Evolutionary conservation across 1,140 invertebrate species (phyloP).

Genomic region (Panagrolaimus sp.): DNA sequence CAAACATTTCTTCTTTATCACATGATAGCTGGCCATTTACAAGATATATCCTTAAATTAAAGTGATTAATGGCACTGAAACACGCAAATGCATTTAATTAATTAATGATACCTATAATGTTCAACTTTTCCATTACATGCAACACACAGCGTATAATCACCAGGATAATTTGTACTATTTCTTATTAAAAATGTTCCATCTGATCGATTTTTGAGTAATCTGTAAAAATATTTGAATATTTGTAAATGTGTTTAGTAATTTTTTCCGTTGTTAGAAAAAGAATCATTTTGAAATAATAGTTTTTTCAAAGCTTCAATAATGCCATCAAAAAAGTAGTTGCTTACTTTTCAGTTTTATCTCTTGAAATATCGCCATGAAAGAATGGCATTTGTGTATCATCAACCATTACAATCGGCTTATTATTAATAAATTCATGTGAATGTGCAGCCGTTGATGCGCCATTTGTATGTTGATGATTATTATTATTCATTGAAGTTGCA

Average conservation of each 20-base stretch:
- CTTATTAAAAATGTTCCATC: slow-evolving; percentile 93
- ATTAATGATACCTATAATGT: slow-evolving; percentile 65
- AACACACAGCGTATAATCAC: slow-evolving; percentile 96
- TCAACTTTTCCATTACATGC: slow-evolving; percentile 83
- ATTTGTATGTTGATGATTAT: too few relatives aligned
- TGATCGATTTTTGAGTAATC: slow-evolving; percentile 65
- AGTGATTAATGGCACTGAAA: too few relatives aligned
- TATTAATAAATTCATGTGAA: too few relatives aligned
- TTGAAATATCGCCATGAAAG: slow-evolving; percentile 96
- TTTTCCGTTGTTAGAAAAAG: too few relatives aligned
- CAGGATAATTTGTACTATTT: slow-evolving; percentile 96
- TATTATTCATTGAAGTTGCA: too few relatives aligned
- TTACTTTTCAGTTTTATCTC: slow-evolving; percentile 84
- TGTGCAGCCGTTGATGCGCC: background rate
- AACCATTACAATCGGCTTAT: background rate
- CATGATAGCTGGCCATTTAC: slow-evolving; percentile 77
- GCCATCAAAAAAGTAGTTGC: slow-evolving; percentile 61
- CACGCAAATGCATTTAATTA: too few relatives aligned
- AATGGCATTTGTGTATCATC: slow-evolving; percentile 63
- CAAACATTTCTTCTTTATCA: slow-evolving; percentile 96
- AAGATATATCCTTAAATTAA: slow-evolving; percentile 42
- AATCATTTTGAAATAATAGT: too few relatives aligned
- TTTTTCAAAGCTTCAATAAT: too few relatives aligned
- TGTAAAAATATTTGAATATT: slow-evolving; percentile 32
- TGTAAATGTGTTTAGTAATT: too few relatives aligned